Evolutionary conservation across 92 coral and sea anemone species (phyloP).

Genomic region (Palythoa caribaeorum): DNA sequence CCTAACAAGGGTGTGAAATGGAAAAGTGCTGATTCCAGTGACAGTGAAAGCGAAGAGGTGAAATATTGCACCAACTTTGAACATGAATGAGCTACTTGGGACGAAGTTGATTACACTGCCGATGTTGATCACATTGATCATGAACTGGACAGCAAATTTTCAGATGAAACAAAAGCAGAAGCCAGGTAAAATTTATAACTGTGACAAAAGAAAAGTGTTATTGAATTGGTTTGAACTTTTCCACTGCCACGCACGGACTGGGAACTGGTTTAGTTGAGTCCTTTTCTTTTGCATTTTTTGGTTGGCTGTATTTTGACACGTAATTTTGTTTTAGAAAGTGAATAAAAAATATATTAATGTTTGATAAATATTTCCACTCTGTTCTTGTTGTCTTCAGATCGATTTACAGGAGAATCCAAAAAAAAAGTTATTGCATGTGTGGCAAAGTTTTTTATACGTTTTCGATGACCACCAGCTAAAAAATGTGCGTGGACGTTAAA

Average conservation of each 20-base stretch:
- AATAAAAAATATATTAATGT: no score
- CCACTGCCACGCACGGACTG: not conserved
- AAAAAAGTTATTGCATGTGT: no score
- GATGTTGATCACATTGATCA: not conserved
- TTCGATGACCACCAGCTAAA: no score
- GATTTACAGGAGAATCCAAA: no score
- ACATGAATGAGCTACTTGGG: not conserved
- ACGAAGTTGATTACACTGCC: constrained; percentile 24
- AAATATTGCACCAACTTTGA: not conserved
- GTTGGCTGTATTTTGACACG: no score
- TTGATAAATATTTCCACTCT: no score
- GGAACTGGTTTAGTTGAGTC: no score
- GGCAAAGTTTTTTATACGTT: no score
- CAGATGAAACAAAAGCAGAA: not conserved
- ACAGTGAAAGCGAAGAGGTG: constrained; percentile 44
- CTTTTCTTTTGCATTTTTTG: no score
- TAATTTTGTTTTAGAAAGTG: no score
- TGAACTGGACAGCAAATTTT: not conserved
- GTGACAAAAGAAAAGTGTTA: constrained; percentile 1
- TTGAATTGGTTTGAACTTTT: not conserved
- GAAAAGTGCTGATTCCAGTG: constrained; percentile 32
- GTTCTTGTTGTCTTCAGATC: no score
- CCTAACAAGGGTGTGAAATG: constrained; percentile 11
- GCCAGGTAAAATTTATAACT: not conserved
- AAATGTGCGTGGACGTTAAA: no score